phyloP scores from a whole-genome alignment of 1,140 invertebrate genomes.

The Myzus persicae region DNA sequence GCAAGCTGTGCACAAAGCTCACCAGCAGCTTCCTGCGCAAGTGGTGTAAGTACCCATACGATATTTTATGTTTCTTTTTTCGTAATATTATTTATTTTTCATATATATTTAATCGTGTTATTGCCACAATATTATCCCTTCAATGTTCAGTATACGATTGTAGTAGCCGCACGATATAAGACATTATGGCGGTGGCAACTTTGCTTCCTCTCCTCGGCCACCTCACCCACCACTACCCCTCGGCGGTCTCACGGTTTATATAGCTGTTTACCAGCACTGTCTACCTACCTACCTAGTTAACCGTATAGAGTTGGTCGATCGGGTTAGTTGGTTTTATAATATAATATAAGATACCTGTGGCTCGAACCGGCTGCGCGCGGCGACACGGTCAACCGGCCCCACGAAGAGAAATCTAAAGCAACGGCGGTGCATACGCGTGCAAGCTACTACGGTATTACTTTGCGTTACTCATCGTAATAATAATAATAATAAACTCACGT shows the following conservation, averaged over 20 bases:
- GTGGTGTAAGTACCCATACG: constrained; percentile 66
- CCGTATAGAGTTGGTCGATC: background rate
- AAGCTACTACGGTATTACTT: background rate
- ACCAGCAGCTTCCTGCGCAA: constrained; percentile 63
- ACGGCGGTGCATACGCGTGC: background rate
- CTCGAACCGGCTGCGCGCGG: background rate
- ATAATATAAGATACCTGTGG: background rate
- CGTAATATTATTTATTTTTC: too few relatives aligned
- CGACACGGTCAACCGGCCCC: constrained; percentile 28
- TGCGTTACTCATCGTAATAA: background rate
- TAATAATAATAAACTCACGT: background rate
- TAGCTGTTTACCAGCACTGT: too few relatives aligned
- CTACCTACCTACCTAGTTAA: background rate
- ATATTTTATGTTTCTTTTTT: background rate
- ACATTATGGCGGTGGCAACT: background rate
- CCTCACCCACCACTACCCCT: too few relatives aligned
- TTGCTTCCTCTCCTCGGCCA: background rate
- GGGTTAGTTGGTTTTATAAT: background rate
- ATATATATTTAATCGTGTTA: background rate
- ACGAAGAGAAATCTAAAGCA: constrained; percentile 21
- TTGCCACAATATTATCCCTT: too few relatives aligned
- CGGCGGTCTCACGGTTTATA: too few relatives aligned
- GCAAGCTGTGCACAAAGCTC: constrained; percentile 62
- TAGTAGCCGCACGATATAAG: background rate
- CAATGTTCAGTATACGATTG: background rate